phyloP scores from a whole-genome alignment of 2,797 vertebrate genomes.

The Paratrypauchen microcephalus region DNA sequence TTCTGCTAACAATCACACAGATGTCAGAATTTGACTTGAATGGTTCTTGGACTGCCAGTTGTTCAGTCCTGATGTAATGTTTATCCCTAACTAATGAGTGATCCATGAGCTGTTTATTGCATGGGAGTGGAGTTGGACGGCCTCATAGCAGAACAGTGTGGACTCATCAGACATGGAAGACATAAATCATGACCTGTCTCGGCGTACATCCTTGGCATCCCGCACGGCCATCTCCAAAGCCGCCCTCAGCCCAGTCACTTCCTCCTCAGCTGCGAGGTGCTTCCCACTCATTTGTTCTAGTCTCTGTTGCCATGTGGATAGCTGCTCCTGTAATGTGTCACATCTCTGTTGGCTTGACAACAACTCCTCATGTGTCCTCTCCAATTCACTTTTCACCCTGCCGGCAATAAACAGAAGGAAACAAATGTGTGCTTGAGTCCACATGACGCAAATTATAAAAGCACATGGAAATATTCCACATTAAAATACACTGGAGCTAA shows the following conservation, averaged over 20 bases:
- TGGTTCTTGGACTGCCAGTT: slow-evolving; percentile 3
- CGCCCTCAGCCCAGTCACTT: slow-evolving; percentile 73
- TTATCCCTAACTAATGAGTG: slow-evolving; percentile 7
- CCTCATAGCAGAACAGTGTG: background rate
- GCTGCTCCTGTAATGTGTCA: slow-evolving; percentile 80
- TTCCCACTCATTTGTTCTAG: slow-evolving; percentile 78
- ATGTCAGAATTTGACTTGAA: background rate
- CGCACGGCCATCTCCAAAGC: slow-evolving; percentile 73
- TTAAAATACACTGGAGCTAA: too few relatives aligned
- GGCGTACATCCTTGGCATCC: slow-evolving; percentile 74
- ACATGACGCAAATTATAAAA: background rate
- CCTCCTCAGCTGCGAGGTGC: slow-evolving; percentile 68
- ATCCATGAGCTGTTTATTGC: slow-evolving; percentile 8
- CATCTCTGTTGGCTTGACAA: slow-evolving; percentile 81
- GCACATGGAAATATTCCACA: background rate
- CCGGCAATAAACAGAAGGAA: slow-evolving; percentile 35
- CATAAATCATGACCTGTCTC: slow-evolving; percentile 74
- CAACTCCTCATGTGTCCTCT: slow-evolving; percentile 82
- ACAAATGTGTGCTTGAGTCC: background rate
- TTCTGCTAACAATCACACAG: slow-evolving; percentile 3
- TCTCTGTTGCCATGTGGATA: slow-evolving; percentile 77
- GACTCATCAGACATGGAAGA: slow-evolving; percentile 2
- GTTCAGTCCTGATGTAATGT: background rate
- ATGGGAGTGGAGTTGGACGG: background rate
- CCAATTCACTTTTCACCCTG: slow-evolving; percentile 82